Evolutionary conservation across 2,888 invertebrate species (phyloP), one percentile per base, ranked within the genome.

Genomic region (Dicycla oo): DNA sequence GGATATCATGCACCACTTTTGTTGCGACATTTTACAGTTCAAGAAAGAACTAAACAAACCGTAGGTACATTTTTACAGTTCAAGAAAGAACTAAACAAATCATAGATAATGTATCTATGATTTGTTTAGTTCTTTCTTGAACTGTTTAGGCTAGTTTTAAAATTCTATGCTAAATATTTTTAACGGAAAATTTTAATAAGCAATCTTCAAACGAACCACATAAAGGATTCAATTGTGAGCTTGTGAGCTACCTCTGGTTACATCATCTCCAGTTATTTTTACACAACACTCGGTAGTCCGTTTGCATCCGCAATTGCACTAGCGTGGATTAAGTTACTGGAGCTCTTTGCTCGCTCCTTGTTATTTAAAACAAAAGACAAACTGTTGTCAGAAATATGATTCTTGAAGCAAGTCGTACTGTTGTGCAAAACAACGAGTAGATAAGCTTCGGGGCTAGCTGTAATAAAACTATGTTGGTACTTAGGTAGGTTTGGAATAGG

Each of bases 291-390:
- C 56, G 40, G 65, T 71, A 86, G 82, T 67, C 72, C 69, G 72
- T 75, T 83, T 80, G 43, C 69, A 73, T 70, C 54, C 69, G 60
- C 54, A 56, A 74, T 61, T 69, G 57, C 63, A 81, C 84, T 75
- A 73, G 77, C 85, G 58, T 73, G 81, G 87, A 88, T 91, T 88
- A 90, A 88, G 87, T 89, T 87, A 85, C 87, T 77, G 73, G 66
- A 61, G 74, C 77, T 79, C 75, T 73, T 56, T 63, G 58, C 64
- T 79, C 65, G 72, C 65, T 79, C 60, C 49, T 65, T 71, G 73
- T 76, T 75, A 80, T 80, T 81, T 78, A 75, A 86, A 82, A 87
- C 80, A 84, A 82, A 83, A 79, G 82, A 73, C 66, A 68, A 69
- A 69, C 74, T 78, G 79, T 82, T 84, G 67, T 75, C 75, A 75